A percentile compares a stretch with the other conserved stretches of the same genome.
phyloP scores from a whole-genome alignment of 2,797 vertebrate species.

The Pipistrellus pipistrellus region DNA sequence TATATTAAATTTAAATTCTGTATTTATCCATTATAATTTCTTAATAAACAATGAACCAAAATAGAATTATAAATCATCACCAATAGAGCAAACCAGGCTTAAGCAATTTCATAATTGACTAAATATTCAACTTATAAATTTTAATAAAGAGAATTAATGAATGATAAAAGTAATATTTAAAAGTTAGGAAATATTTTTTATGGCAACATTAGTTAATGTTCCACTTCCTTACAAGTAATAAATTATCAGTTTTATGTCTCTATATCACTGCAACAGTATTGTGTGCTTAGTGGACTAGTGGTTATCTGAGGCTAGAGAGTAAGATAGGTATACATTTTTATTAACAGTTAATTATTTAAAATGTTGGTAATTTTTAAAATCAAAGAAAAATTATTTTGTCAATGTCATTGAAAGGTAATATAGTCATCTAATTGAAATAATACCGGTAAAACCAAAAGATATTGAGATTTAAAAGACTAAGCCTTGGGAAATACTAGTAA shows the following conservation, averaged over 20 bases:
- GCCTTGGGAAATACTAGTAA: background rate
- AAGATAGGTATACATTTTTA: background rate
- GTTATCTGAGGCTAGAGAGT: background rate
- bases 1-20: slow-evolving; percentile 9
- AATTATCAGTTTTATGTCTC: background rate
- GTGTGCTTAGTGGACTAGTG: background rate
- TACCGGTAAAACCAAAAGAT: background rate
- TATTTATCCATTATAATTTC: background rate
- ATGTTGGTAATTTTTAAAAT: background rate
- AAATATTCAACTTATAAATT: background rate
- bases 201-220: slow-evolving; percentile 37
- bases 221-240: slow-evolving; percentile 32
- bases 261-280: background rate
- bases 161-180: slow-evolving; percentile 19
- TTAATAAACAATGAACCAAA: background rate
- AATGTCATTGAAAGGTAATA: slow-evolving; percentile 18
- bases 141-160: slow-evolving; percentile 48
- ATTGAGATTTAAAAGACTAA: background rate
- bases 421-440: background rate
- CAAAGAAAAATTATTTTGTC: background rate
- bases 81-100: background rate
- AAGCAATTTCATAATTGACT: slow-evolving; percentile 29
- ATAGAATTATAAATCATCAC: background rate
- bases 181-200: slow-evolving; percentile 52
- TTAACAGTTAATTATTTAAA: background rate